These are phyloP conservation scores for Luidia sarsii DNA, from an alignment of 53 echinoderm and acorn worm species.

Conservation along the genomic window DNA sequence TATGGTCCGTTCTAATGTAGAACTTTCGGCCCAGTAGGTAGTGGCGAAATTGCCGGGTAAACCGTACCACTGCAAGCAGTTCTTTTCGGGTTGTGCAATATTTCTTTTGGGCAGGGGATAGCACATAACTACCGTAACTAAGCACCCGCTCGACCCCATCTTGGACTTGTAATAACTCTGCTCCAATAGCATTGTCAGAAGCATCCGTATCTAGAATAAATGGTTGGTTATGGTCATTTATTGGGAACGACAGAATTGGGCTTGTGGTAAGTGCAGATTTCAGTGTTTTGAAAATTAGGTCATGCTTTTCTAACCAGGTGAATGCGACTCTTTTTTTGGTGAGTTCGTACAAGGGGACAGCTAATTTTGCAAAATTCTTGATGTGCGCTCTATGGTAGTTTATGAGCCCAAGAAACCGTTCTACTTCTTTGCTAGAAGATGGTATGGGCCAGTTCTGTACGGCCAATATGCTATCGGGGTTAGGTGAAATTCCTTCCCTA, in stretches of 20 bases:
- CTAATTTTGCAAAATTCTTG: not conserved
- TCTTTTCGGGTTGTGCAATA: constrained; percentile 65
- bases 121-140: not conserved
- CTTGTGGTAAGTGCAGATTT: not conserved
- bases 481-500: no score
- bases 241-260: not conserved
- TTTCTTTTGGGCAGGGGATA: constrained; percentile 22
- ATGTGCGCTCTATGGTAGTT: not conserved
- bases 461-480: no score
- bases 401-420: not conserved
- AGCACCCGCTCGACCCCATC: not conserved
- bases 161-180: constrained; percentile 6
- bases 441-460: no score
- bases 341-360: not conserved
- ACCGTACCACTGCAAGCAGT: constrained; percentile 44
- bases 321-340: not conserved
- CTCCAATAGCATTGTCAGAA: constrained; percentile 8
- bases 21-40: constrained; percentile 50
- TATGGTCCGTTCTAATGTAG: constrained; percentile 55
- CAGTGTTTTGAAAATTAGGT: not conserved
- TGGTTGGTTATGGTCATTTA: not conserved
- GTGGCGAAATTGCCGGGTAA: constrained; percentile 59
- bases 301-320: not conserved
- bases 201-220: constrained; percentile 14
- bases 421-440: not conserved